These are phyloP conservation scores for Doris montereyensis DNA, from an alignment of 2,888 invertebrate genomes.

Conservation along the genomic window DNA sequence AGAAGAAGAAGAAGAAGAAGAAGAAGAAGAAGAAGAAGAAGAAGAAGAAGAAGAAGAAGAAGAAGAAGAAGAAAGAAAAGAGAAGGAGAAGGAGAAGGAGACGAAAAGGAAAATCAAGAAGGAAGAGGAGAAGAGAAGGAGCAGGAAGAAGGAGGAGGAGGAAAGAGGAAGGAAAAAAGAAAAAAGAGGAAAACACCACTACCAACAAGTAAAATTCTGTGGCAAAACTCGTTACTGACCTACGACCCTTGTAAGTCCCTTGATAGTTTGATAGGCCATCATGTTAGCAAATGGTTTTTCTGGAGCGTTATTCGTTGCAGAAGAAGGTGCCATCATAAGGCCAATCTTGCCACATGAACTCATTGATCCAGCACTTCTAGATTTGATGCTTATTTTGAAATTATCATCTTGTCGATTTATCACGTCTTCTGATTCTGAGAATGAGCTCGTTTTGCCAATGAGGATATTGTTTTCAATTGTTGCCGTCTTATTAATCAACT, in stretches of 20 bases:
- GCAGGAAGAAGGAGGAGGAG: no score
- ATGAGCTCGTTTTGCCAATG: not conserved
- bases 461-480: not conserved
- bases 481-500: not conserved
- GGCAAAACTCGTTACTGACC: no score
- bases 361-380: slow-evolving; percentile 34
- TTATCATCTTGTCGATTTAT: slow-evolving; percentile 46
- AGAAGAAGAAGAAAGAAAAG: not conserved
- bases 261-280: slow-evolving; percentile 61
- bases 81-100: no score
- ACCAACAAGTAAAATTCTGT: no score
- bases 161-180: no score
- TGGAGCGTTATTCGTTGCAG: slow-evolving; percentile 56
- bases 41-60: not conserved
- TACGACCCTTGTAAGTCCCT: slow-evolving; percentile 47
- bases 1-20: not conserved
- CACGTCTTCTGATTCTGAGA: not conserved
- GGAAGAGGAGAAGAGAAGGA: no score
- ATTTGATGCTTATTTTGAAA: slow-evolving; percentile 39
- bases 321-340: slow-evolving; percentile 50
- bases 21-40: not conserved
- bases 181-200: no score
- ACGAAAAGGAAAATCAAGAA: no score
- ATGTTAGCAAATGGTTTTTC: slow-evolving; percentile 54
- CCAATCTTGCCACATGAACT: slow-evolving; percentile 45